These are phyloP conservation scores for Ametastegia equiseti DNA, from an alignment of 2,888 invertebrate genomes.

Conservation along the genomic window DNA sequence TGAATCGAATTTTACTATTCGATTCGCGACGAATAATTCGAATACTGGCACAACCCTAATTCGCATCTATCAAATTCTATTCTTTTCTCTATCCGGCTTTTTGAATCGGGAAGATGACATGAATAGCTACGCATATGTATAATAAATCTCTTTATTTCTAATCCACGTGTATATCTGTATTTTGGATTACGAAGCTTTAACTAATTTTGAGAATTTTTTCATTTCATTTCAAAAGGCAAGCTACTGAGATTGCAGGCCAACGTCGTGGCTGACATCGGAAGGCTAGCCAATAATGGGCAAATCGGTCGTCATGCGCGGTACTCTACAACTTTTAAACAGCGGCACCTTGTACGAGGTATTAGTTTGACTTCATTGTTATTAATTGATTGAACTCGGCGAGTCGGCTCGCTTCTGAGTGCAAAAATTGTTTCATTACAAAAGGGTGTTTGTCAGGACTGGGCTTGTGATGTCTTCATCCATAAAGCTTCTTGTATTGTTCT, in stretches of 20 bases:
- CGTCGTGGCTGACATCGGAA: neutral
- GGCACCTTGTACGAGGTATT: neutral
- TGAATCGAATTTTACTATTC: too few relatives aligned
- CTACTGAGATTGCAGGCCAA: neutral
- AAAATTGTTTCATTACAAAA: neutral
- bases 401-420: neutral
- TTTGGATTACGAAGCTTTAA: neutral
- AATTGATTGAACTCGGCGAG: neutral
- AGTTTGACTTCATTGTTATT: neutral
- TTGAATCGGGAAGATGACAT: too few relatives aligned
- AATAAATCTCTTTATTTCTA: too few relatives aligned
- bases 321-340: neutral
- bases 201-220: neutral
- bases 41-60: too few relatives aligned
- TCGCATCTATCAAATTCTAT: too few relatives aligned
- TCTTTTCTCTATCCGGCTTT: too few relatives aligned
- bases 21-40: too few relatives aligned
- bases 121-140: too few relatives aligned
- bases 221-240: neutral
- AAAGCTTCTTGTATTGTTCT: too few relatives aligned
- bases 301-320: slow-evolving; percentile 15
- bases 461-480: too few relatives aligned
- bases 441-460: too few relatives aligned
- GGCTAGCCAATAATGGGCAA: neutral
- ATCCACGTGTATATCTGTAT: neutral